Percentiles rank a stretch among this genome's conserved stretches.
phyloP scores from a whole-genome alignment of 2,888 invertebrate genomes.

The Coleophora flavipennella region DNA sequence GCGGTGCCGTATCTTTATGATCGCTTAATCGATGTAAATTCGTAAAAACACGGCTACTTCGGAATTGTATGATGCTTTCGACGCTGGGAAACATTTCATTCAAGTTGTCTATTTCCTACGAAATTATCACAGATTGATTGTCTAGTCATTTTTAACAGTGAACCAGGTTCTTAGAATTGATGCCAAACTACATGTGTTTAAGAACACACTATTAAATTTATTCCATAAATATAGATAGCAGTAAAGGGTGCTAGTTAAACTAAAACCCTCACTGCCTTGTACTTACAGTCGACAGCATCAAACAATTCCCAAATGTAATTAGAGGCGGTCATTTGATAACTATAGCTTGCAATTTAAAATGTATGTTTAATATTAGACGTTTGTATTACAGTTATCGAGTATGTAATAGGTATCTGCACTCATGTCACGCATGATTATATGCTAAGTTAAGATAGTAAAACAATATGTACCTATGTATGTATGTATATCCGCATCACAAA shows the following conservation, averaged over 20 bases:
- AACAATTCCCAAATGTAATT: constrained; percentile 27
- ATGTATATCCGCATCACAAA: constrained; percentile 30
- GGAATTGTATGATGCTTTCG: constrained; percentile 30
- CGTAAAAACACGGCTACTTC: constrained; percentile 42
- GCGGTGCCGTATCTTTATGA: constrained; percentile 26
- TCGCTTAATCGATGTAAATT: constrained; percentile 56
- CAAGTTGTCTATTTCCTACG: no score
- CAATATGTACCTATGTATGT: constrained; percentile 26
- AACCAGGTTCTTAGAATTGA: background rate
- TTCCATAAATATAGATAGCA: no score
- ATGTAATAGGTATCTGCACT: constrained; percentile 61
- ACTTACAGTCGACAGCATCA: background rate
- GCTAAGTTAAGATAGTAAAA: constrained; percentile 40
- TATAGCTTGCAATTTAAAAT: constrained; percentile 42
- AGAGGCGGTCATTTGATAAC: constrained; percentile 27
- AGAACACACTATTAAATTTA: no score
- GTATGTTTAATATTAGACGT: constrained; percentile 37
- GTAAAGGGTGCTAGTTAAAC: no score
- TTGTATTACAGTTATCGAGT: constrained; percentile 56
- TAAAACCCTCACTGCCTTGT: background rate
- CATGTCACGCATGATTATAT: constrained; percentile 38
- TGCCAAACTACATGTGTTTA: no score
- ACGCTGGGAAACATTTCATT: background rate
- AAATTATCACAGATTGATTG: constrained; percentile 10
- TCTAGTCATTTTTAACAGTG: constrained; percentile 21